Evolutionary conservation across 2,888 invertebrate species (phyloP).

Genomic region (Netelia fuscicornis): DNA sequence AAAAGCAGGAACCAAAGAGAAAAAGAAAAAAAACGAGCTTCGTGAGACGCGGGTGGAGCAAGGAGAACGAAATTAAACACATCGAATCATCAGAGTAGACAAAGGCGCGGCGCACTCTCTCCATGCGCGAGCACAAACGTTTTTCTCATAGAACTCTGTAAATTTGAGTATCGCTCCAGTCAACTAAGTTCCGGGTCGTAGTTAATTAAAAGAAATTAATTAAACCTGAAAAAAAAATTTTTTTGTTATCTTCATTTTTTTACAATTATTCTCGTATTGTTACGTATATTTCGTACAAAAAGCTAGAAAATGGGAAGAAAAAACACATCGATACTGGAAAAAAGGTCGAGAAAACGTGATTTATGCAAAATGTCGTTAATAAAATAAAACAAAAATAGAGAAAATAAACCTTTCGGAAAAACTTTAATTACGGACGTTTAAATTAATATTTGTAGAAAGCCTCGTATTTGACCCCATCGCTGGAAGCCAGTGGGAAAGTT

Average conservation of each 20-base stretch:
- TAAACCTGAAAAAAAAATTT: neutral
- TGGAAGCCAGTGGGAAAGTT: slow-evolving; percentile 43
- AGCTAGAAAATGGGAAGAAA: too few relatives aligned
- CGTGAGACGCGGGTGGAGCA: slow-evolving; percentile 3
- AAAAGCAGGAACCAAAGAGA: neutral
- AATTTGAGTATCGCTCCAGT: slow-evolving; percentile 7
- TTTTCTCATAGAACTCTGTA: neutral
- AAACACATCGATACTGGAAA: too few relatives aligned
- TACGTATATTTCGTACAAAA: too few relatives aligned
- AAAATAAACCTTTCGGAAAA: slow-evolving; percentile 35
- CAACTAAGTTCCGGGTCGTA: slow-evolving; percentile 12
- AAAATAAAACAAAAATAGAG: neutral
- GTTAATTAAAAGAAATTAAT: neutral
- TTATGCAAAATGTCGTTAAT: neutral
- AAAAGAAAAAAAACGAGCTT: neutral
- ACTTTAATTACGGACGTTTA: slow-evolving; percentile 59
- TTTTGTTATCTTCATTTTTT: too few relatives aligned
- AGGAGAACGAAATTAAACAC: slow-evolving; percentile 57
- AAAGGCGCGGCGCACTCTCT: slow-evolving; percentile 63
- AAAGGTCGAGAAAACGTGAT: too few relatives aligned
- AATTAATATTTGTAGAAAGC: slow-evolving; percentile 66
- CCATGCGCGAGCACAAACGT: neutral
- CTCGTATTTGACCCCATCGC: slow-evolving; percentile 32
- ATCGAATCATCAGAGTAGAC: slow-evolving; percentile 68
- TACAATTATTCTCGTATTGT: too few relatives aligned